phyloP scores from a whole-genome alignment of 2,113 vertebrate species.

The Onychorhynchus coronatus region DNA sequence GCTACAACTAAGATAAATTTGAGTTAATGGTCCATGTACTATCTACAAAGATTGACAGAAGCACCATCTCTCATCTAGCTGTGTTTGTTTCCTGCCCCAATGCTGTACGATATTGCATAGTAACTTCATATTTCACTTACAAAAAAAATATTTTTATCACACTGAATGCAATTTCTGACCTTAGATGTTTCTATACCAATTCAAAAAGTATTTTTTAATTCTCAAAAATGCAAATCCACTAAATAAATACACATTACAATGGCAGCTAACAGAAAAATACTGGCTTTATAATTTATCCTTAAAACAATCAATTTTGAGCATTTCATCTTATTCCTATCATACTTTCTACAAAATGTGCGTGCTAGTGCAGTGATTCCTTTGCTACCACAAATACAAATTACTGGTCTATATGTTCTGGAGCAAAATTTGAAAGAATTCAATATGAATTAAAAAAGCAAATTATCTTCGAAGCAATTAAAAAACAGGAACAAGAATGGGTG shows the following conservation, averaged over 20 bases:
- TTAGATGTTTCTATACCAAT: not conserved
- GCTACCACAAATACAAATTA: not conserved
- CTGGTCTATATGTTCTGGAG: not conserved
- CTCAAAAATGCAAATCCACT: not conserved
- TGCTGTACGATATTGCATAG: not conserved
- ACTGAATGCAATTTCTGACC: not conserved
- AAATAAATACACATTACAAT: not conserved
- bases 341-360: not conserved
- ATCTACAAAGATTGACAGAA: not conserved
- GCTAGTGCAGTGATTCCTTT: not conserved
- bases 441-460: not conserved
- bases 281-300: not conserved
- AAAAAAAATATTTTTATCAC: not conserved
- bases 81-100: not conserved
- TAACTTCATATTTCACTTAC: not conserved
- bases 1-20: not conserved
- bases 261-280: not conserved
- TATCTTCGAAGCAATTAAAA: not conserved
- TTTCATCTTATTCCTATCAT: not conserved
- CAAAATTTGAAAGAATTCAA: not conserved
- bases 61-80: not conserved
- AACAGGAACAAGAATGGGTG: not conserved
- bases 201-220: not conserved
- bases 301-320: not conserved
- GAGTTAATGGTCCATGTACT: not conserved